Conservation (phyloP, 1,140 invertebrate genomes). For the Solen grandis region DNA sequence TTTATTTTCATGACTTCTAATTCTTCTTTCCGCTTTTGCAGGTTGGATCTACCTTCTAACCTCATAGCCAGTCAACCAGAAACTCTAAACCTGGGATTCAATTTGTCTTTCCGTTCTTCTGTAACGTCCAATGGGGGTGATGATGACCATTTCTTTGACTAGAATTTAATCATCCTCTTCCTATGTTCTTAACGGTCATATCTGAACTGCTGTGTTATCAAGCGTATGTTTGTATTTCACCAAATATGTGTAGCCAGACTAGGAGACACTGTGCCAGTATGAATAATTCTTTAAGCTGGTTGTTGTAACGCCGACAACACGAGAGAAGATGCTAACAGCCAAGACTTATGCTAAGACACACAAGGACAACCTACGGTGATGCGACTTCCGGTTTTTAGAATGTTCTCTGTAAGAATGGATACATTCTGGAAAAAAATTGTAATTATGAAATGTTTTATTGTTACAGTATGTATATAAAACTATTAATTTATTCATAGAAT, state of each 20-base stretch:
- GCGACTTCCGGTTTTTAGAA: not conserved
- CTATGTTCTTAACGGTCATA: conserved; percentile 28
- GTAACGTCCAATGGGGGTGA: conserved; percentile 66
- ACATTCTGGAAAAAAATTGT: not conserved
- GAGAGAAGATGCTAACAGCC: conserved; percentile 22
- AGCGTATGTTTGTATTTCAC: conserved; percentile 21
- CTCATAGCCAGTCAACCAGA: conserved; percentile 49
- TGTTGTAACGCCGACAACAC: conserved; percentile 2
- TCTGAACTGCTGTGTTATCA: conserved; percentile 13
- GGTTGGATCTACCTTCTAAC: conserved; percentile 39
- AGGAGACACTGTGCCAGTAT: not conserved
- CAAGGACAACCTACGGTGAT: conserved; percentile 42
- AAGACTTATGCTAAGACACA: conserved; percentile 7
- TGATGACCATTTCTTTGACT: conserved; percentile 51
- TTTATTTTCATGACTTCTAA: not conserved
- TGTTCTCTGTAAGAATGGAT: conserved; percentile 1
- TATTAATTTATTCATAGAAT: conserved; percentile 22
- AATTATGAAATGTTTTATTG: not conserved
- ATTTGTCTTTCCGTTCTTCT: conserved; percentile 61
- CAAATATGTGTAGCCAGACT: not conserved
- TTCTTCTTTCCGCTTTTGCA: conserved; percentile 26
- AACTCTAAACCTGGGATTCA: conserved; percentile 54
- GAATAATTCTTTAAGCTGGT: conserved; percentile 19
- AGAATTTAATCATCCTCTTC: conserved; percentile 19
- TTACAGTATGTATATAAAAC: conserved; percentile 25